A percentile compares a stretch with the other conserved stretches of the same genome.
phyloP scores from a whole-genome alignment of 2,888 invertebrate species.

The Loripinus fragilis region DNA sequence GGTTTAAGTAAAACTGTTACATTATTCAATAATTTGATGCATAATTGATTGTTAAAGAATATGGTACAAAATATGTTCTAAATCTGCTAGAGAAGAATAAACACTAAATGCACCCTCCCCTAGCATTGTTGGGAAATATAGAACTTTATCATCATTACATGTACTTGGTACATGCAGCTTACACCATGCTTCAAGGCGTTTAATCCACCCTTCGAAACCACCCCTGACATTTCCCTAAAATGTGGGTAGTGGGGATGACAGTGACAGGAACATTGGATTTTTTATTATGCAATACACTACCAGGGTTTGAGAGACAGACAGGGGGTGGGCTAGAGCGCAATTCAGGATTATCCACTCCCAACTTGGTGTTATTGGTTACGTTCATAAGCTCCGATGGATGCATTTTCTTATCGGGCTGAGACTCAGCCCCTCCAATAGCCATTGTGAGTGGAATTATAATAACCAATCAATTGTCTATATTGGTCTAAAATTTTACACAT shows the following conservation, averaged over 20 bases:
- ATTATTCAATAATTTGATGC: too few relatives aligned
- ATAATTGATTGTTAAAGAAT: too few relatives aligned
- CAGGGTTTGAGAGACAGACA: background rate
- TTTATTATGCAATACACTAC: background rate
- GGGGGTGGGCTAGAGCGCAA: background rate
- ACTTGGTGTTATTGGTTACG: background rate
- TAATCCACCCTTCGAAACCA: background rate
- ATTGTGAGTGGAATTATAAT: background rate
- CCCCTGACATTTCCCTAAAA: background rate
- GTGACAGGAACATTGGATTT: slow-evolving; percentile 16
- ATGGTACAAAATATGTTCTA: too few relatives aligned
- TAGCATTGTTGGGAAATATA: slow-evolving; percentile 15
- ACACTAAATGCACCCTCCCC: slow-evolving; percentile 2
- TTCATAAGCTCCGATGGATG: background rate
- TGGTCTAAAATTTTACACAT: background rate
- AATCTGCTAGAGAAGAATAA: background rate
- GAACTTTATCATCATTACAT: slow-evolving; percentile 20
- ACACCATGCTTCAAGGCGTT: slow-evolving; percentile 5
- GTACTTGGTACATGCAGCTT: slow-evolving; percentile 6
- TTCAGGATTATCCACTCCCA: background rate
- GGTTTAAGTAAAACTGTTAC: too few relatives aligned
- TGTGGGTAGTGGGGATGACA: slow-evolving; percentile 15
- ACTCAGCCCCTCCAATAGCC: slow-evolving; percentile 1
- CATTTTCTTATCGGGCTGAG: background rate
- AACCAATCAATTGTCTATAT: background rate